Conservation (phyloP, 1,140 invertebrate species). For the Lutraria rhynchaena region DNA sequence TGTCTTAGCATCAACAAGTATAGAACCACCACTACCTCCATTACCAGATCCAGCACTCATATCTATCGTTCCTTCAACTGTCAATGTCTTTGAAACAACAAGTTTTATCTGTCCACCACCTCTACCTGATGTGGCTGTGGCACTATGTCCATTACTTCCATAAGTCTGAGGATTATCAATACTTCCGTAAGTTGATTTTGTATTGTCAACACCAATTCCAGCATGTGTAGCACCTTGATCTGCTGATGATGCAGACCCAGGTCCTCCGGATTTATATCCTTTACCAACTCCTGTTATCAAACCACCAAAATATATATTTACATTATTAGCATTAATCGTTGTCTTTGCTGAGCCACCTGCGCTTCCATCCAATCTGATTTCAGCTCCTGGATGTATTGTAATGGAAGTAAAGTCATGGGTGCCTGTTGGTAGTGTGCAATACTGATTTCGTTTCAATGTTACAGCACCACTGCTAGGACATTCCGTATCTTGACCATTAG, state of each 20-base stretch:
- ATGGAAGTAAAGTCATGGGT: slow-evolving; percentile 60
- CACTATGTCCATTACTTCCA: slow-evolving; percentile 72
- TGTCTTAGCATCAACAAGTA: slow-evolving; percentile 56
- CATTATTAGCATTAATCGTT: slow-evolving; percentile 61
- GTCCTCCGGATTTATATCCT: slow-evolving; percentile 62
- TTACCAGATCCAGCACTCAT: slow-evolving; percentile 67
- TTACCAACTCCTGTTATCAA: slow-evolving; percentile 63
- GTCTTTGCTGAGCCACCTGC: slow-evolving; percentile 61
- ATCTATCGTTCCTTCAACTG: slow-evolving; percentile 69
- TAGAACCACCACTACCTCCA: slow-evolving; percentile 66
- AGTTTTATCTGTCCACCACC: slow-evolving; percentile 74
- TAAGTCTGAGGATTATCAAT: slow-evolving; percentile 64
- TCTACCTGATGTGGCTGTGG: slow-evolving; percentile 51
- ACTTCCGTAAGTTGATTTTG: slow-evolving; percentile 63
- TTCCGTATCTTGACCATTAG: slow-evolving; percentile 6
- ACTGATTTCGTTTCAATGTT: slow-evolving; percentile 54
- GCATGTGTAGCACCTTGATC: slow-evolving; percentile 65
- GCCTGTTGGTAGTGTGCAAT: slow-evolving; percentile 62
- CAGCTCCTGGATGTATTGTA: slow-evolving; percentile 64
- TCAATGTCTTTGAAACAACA: slow-evolving; percentile 19
- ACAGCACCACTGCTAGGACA: slow-evolving; percentile 44
- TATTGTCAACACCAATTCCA: slow-evolving; percentile 64
- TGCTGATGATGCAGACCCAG: slow-evolving; percentile 55
- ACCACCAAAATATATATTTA: slow-evolving; percentile 65
- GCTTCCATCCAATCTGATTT: slow-evolving; percentile 65